Evolutionary conservation across 2,797 vertebrate genomes (phyloP), one percentile per base, ranked within the genome.

Genomic region (Streptopelia turtur): DNA sequence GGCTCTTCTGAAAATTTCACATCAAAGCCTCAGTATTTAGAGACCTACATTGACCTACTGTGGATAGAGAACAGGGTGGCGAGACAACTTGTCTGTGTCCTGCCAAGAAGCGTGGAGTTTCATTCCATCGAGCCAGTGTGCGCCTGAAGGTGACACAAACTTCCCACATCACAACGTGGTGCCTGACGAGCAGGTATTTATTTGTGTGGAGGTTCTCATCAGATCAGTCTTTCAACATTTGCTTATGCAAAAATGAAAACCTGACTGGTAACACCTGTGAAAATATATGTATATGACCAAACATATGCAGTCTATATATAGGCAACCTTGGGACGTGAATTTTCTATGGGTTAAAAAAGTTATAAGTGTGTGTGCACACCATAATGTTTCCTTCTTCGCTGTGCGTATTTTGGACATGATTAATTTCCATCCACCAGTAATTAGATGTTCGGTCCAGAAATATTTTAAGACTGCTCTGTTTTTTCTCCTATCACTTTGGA

Each of bases 361-460:
- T 16, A 13, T 25, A 10, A 41, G 49, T 47, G 6, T 10, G 6
- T 2, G 3, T 13, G 17, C 33, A 27, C n/a, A 5, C 31, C 0
- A 0, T 43, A 43, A 9, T 4, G 35, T 17, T 87, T 88, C 63
- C 79, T 37, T 35, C 85, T 97, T 91, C 88, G 56, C 79, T 81
- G 43, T 81, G 93, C 53, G 39, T 89, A 68, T 91, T 95, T 96
- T 82, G 74, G 71, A 80, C 81, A 89, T 75, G 31, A 63, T 92
- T 93, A 72, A 47, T 68, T 95, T 57, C 56, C 10, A 5, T 68
- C 85, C 72, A 76, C 89, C 30, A 92, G 87, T 76, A 94, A 97
- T 86, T 69, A 83, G 91, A 75, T 90, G 35, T 23, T 28, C 63
- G 52, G 92, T 81, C 64, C 79, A 95, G 87, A 93, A 90, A 31